phyloP scores from a whole-genome alignment of 2,113 vertebrate genomes.

The Crotalus helleri region DNA sequence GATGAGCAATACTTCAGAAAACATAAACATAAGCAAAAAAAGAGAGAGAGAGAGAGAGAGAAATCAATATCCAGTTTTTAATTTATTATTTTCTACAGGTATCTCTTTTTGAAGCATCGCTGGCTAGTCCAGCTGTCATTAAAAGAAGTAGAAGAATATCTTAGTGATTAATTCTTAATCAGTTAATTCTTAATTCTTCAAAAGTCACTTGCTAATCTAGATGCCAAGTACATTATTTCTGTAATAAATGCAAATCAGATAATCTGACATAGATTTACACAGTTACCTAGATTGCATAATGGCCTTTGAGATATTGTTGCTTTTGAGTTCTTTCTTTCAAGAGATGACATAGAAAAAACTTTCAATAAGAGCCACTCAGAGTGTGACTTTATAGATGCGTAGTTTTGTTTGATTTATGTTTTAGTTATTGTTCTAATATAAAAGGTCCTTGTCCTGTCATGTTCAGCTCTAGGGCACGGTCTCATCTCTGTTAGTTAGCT shows the following conservation, averaged over 20 bases:
- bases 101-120: not conserved
- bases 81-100: not conserved
- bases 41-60: not conserved
- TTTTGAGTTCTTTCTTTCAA: not conserved
- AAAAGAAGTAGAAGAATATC: not conserved
- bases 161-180: not conserved
- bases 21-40: not conserved
- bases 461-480: too few species aligned
- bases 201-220: not conserved
- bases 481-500: too few species aligned
- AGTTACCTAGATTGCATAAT: not conserved
- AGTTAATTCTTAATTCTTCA: too few species aligned
- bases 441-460: too few species aligned
- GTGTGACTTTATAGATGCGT: not conserved
- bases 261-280: not conserved
- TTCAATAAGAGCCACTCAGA: not conserved
- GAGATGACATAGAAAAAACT: not conserved
- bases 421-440: not conserved
- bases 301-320: not conserved
- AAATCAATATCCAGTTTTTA: not conserved
- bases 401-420: not conserved
- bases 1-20: not conserved
- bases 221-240: not conserved
- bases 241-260: not conserved
- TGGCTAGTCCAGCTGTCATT: not conserved